These are phyloP conservation scores for Naja naja DNA, from an alignment of 2,113 vertebrate genomes.

Conservation along the genomic window DNA sequence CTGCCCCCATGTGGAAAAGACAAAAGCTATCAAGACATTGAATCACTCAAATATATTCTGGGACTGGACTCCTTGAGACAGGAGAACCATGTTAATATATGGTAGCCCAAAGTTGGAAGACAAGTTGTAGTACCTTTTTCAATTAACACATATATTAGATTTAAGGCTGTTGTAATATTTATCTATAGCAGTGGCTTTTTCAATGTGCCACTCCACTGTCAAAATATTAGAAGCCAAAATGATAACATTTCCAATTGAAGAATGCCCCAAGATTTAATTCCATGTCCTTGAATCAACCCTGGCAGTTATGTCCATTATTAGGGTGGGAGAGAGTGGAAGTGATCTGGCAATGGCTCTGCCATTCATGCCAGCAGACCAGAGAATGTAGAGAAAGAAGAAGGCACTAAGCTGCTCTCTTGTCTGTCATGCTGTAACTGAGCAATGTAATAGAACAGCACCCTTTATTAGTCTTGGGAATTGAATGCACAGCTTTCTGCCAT, in stretches of 20 bases:
- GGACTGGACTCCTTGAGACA: not conserved
- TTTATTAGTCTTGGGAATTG: not conserved
- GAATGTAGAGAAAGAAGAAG: not conserved
- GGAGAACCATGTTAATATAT: not conserved
- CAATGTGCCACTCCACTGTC: not conserved
- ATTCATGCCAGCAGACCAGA: not conserved
- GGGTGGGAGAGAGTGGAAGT: not conserved
- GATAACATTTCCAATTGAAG: not conserved
- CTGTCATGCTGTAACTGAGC: not conserved
- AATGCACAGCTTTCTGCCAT: not conserved
- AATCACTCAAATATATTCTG: not conserved
- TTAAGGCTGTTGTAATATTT: not conserved
- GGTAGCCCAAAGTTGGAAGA: not conserved
- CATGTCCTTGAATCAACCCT: not conserved
- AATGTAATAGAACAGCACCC: not conserved
- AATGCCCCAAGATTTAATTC: not conserved
- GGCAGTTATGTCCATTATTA: not conserved
- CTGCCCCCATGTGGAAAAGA: conserved; percentile 1
- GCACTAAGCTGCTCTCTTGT: not conserved
- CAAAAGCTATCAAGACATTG: not conserved
- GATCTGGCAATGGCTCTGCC: not conserved
- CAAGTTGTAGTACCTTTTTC: not conserved
- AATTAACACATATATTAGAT: not conserved
- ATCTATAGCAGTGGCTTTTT: not conserved
- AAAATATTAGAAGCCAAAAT: not conserved